These are phyloP conservation scores for Tachycineta bicolor DNA, from an alignment of 2,113 vertebrate species.

Conservation along the genomic window DNA sequence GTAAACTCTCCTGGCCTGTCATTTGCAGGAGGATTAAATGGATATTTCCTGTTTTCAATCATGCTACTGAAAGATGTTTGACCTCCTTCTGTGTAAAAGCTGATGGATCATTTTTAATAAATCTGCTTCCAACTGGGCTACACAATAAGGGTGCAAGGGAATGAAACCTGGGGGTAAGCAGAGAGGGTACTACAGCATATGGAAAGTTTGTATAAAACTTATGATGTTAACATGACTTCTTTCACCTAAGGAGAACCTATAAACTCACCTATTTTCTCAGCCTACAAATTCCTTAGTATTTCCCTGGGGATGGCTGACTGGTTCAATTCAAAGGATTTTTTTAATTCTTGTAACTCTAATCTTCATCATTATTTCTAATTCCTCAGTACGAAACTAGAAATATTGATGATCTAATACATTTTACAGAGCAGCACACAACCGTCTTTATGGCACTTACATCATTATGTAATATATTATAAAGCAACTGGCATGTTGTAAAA, in stretches of 20 bases:
- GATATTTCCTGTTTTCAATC: constrained; percentile 28
- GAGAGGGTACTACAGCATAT: constrained; percentile 24
- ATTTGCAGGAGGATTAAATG: constrained; percentile 30
- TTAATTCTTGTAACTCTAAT: constrained; percentile 79
- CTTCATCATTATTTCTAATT: constrained; percentile 82
- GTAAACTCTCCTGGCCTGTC: neutral
- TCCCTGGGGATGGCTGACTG: constrained; percentile 68
- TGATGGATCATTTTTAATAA: constrained; percentile 50
- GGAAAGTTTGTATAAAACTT: constrained; percentile 78
- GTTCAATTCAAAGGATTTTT: constrained; percentile 77
- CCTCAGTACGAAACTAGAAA: constrained; percentile 74
- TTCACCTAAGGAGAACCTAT: constrained; percentile 75
- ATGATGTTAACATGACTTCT: constrained; percentile 74
- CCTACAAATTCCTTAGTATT: constrained; percentile 74
- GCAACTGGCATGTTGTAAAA: constrained; percentile 77
- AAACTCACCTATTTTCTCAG: constrained; percentile 72
- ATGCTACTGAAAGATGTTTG: constrained; percentile 31
- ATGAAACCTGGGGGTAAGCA: neutral
- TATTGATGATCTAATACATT: constrained; percentile 81
- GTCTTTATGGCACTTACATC: constrained; percentile 74
- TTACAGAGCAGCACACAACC: constrained; percentile 73
- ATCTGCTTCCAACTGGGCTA: constrained; percentile 60
- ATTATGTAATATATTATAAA: constrained; percentile 83
- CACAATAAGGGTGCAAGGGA: constrained; percentile 39
- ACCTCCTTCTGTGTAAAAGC: constrained; percentile 27